Evolutionary conservation across 2,797 vertebrate species (phyloP), one percentile per base, ranked within the genome.

Genomic region (Poecilia wingei): DNA sequence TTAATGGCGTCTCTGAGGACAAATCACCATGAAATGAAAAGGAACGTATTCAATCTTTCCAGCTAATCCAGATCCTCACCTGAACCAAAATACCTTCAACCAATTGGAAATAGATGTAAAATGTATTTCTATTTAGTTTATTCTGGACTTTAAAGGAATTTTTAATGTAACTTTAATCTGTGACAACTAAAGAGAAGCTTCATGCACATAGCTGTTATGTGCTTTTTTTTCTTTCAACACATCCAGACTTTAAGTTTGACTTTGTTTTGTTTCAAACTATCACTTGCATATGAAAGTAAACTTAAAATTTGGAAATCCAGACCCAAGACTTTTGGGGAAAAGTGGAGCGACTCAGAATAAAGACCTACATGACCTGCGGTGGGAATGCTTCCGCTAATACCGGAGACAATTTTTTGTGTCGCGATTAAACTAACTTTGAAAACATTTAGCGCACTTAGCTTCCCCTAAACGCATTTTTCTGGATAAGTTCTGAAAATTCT

Each of bases 1-100:
- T 84, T 41, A 55, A 61, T 16, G 68, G 68, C 55, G 18, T 82
- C 51, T 59, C 64, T n/a, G 61, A 77, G 51, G 46, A 81, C 22
- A 77, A 78, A 86, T 81, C 13, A 75, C 43, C 51, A 31, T 45
- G 43, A 82, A 84, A 84, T 72, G 22, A 82, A 78, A 81, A 75
- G 36, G 0, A 72, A 45, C n/a, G 66, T 76, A 59, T 74, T 78
- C 51, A 14, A 0, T 49, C 3, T 72, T 25, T 3, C 61, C 20
- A 20, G 68, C 76, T 28, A 68, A 78, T 77, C 78, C 39, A 31
- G 39, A 47, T 66, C 39, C 20, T 66, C 20, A 25, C 36, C 20
- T 41, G 36, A 64, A 64, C 31, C 18, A 55, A 31, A 25, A 4
- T 36, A 28, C 33, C 41, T 55, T 33, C 57, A 36, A 53, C 47